Percentiles rank a stretch among this genome's conserved stretches.
These are phyloP conservation scores for Phylloscopus trochilus DNA, from an alignment of 2,113 vertebrate genomes.

Conservation along the genomic window DNA sequence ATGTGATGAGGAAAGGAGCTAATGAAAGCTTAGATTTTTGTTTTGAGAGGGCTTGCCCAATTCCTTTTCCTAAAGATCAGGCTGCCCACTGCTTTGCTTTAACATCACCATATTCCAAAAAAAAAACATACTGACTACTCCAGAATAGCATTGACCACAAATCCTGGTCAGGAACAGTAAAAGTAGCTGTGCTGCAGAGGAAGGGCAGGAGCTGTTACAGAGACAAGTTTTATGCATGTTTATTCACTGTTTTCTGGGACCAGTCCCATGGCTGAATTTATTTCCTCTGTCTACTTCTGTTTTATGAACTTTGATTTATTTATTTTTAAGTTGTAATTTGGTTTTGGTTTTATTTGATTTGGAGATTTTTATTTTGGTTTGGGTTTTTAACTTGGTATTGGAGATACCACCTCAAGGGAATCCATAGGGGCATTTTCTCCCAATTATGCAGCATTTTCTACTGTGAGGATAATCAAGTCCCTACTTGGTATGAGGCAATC, in stretches of 20 bases:
- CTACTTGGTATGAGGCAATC: not conserved
- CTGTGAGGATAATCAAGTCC: not conserved
- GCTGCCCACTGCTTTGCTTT: not conserved
- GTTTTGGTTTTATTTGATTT: not conserved
- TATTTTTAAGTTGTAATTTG: not conserved
- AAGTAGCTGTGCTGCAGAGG: not conserved
- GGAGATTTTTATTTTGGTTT: not conserved
- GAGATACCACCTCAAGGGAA: not conserved
- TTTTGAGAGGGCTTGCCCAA: not conserved
- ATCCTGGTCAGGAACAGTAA: not conserved
- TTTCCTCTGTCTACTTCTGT: not conserved
- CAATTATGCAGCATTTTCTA: not conserved
- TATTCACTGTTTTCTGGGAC: not conserved
- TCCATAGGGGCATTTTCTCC: not conserved
- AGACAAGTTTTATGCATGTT: not conserved
- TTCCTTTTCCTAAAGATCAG: not conserved
- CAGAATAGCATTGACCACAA: not conserved
- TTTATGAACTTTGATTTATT: not conserved
- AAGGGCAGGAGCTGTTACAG: not conserved
- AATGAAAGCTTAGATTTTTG: not conserved
- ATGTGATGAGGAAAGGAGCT: not conserved
- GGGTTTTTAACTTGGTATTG: not conserved
- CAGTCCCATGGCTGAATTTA: not conserved
- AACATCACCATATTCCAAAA: not conserved
- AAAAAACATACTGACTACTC: not conserved